Evolutionary conservation across 2,113 vertebrate species (phyloP).

Genomic region (Ascaphus truei): DNA sequence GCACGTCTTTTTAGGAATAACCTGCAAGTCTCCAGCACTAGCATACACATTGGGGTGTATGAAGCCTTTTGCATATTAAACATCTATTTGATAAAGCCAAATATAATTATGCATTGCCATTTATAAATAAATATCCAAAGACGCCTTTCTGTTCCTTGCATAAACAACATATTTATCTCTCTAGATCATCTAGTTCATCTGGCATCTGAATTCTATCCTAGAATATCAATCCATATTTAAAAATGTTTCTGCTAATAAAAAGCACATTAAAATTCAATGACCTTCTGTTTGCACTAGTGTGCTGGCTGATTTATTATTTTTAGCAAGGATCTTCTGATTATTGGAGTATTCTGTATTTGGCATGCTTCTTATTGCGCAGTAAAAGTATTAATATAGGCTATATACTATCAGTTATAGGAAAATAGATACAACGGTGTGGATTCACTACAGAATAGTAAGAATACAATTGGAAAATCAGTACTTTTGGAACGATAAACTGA

Average conservation of each 20-base stretch:
- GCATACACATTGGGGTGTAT: background rate
- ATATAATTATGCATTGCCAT: background rate
- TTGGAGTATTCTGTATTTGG: constrained; percentile 1
- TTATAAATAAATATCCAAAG: background rate
- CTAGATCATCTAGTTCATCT: constrained; percentile 2
- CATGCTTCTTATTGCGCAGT: too few species aligned
- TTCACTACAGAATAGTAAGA: constrained; percentile 5
- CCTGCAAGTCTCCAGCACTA: constrained; percentile 11
- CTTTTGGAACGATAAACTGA: too few species aligned
- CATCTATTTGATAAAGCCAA: constrained; percentile 2
- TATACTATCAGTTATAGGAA: background rate
- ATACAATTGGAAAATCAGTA: constrained; percentile 11
- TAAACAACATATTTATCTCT: constrained; percentile 23
- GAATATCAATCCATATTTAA: constrained; percentile 21
- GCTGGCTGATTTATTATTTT: constrained; percentile 26
- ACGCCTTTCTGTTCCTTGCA: background rate
- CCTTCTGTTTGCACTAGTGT: constrained; percentile 25
- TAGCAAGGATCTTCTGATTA: constrained; percentile 18
- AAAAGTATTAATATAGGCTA: too few species aligned
- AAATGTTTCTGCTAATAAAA: constrained; percentile 24
- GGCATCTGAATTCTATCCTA: constrained; percentile 10
- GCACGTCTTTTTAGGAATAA: constrained; percentile 9
- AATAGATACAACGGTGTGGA: constrained; percentile 7
- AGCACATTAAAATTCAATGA: constrained; percentile 32
- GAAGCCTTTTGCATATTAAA: constrained; percentile 6